Percentiles rank a stretch among this genome's conserved stretches.
These are phyloP conservation scores for Castor canadensis DNA, from an alignment of 2,113 vertebrate genomes.

Conservation along the genomic window DNA sequence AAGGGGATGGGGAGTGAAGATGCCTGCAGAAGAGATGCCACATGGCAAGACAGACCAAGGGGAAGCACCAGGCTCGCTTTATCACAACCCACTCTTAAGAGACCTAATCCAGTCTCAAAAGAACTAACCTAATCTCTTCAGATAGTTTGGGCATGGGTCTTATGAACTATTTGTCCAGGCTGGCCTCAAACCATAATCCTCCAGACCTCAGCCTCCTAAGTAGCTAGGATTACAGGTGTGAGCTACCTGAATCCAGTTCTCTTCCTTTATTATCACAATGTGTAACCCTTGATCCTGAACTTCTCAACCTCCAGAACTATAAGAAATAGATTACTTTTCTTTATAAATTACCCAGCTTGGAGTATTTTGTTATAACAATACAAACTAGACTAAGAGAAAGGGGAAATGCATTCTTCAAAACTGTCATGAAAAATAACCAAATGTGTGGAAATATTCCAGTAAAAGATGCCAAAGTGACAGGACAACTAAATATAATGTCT, in stretches of 20 bases:
- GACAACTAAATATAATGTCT: background rate
- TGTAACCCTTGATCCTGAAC: background rate
- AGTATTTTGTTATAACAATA: background rate
- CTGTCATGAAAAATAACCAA: conserved; percentile 18
- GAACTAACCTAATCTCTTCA: background rate
- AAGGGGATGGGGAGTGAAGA: background rate
- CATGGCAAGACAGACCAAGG: background rate
- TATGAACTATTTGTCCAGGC: background rate
- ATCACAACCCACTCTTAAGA: background rate
- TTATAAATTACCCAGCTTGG: background rate
- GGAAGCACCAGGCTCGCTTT: background rate
- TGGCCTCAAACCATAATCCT: background rate
- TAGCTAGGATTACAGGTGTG: no score
- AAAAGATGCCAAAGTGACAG: background rate
- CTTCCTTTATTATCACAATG: background rate
- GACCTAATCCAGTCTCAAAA: background rate
- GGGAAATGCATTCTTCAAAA: background rate
- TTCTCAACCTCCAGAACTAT: background rate
- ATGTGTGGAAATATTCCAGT: conserved; percentile 6
- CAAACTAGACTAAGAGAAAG: background rate
- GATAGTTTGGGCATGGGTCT: no score
- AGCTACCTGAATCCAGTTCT: no score
- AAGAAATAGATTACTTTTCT: background rate
- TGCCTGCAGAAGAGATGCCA: background rate
- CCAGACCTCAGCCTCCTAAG: background rate